Base-by-base conservation (phyloP, 2,888 invertebrate species). In the Philereme transversata region DNA sequence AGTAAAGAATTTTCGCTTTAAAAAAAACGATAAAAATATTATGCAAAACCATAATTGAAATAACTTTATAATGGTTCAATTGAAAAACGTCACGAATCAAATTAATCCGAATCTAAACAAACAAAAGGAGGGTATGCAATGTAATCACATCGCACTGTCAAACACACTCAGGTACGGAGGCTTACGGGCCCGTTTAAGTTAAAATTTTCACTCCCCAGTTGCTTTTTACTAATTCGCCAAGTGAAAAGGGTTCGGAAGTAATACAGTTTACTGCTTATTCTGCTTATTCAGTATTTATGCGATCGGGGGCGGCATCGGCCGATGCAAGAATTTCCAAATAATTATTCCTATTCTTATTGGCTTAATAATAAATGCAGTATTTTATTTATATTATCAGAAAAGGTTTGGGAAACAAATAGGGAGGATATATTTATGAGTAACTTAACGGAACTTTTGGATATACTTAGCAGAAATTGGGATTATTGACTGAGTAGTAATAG, bases 221-320 rank as follows among this genome's bases (percentile, higher is more conserved):
- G 91, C 91, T 92, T 92, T 92, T 91, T 91, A 92, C 91, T 91
- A 92, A 92, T 92, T 91, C 89, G 91, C 91, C 89, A 91, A 92
- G 91, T 92, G 92, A 92, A 92, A 91, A 92, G 92, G 92, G 92
- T 92, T 91, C 89, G 85, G 88, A 88, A 91, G 91, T 90, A 91
- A 92, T 91, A 91, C 91, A 91, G 91, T 92, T 91, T 90, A 88
- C 90, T 91, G 91, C 92, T 91, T 90, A 91, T 92, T 91, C 90
- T 91, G 91, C 92, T 91, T 90, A 91, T 92, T 91, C 91, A 92
- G 91, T 92, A 91, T 91, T 92, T 92, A 92, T 91, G 87, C 87
- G 83, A 81, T 84, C 67, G 76, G 84, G 89, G 90, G 88, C 85
- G 85, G 83, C 81, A 73, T 74, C 71, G 81, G 81, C 76, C 77